Base-by-base conservation (phyloP, 2,797 vertebrate species). In the Clarias laeviceps region DNA sequence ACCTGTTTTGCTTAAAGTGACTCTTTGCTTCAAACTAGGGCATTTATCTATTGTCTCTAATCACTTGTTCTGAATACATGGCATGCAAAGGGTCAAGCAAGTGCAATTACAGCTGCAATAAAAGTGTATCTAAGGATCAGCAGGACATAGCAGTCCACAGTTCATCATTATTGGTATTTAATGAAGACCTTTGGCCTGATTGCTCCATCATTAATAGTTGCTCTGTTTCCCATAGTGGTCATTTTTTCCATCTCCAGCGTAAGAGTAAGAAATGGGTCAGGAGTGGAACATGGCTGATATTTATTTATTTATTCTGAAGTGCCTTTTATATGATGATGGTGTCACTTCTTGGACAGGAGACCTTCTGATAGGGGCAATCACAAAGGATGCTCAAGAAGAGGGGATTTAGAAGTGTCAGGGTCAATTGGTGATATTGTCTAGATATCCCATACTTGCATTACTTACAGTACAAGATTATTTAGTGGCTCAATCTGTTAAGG, bases 121-220 rank as follows among this genome's bases (percentile, higher is more conserved):
- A 32, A 20, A 57, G 50, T 78, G 64, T 64, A 69, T 89, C 89
- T 91, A 89, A 92, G 45, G 62, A 84, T 93, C 93, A 88, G 83
- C 89, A 92, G 93, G 92, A 94, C 92, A 92, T 57, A 18, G 24
- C 80, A 34, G 34, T 22, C 89, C 89, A 80, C 90, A 87, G 90
- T 74, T 90, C 87, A 92, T 89, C 91, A 91, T 93, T 76, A 92
- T 92, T 92, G 90, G 91, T 91, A 94, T 93, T 94, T 93, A 94
- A 94, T 94, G 90, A 94, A 92, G 90, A 87, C 86, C 4, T 32
- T 54, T 76, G 50, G n/a, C 27, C 73, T 20, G 50, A 32, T 20
- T 32, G 50, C 45, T 54, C 72, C n/a, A 74, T 56, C 17, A 56
- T 76, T 76, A 76, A 50, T 50, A 24, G 24, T 59, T 73, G n/a